Evolutionary conservation across 2,888 invertebrate species (phyloP), one percentile per base, ranked within the genome.

Genomic region (Doris montereyensis): DNA sequence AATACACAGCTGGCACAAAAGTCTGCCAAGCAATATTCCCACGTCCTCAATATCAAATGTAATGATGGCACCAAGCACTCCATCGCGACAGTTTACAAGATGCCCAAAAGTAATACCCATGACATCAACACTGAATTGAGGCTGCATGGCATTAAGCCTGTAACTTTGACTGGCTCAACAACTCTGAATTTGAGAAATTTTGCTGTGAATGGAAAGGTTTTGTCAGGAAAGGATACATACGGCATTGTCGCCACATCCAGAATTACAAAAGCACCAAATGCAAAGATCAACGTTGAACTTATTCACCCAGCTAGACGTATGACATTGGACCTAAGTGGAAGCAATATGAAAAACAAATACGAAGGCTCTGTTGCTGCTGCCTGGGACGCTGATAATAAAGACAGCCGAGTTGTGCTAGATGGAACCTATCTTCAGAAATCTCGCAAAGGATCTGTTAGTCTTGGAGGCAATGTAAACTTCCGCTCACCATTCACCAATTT

Each of bases 281-380:
- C 85, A 21, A 83, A 81, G 41, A 35, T 85, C 30, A 68, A 77
- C 17, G 30, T 84, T 10, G 85, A 87, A 28, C 13, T 85, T 2
- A 70, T 71, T 65, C 81, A 78, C 75, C 86, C 86, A 28, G 35
- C 82, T 2, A 81, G 86, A 75, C 82, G 80, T n/a, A 78, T 87
- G 13, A 81, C 79, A 13, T 78, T 84, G n/a, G 81, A 77, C 10
- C 62, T 85, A 8, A 85, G 83, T 41, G 82, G 81, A 0, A 82
- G n/a, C n/a, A n/a, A n/a, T n/a, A n/a, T n/a, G n/a, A n/a, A n/a
- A n/a, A n/a, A n/a, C n/a, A n/a, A n/a, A n/a, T n/a, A n/a, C n/a
- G n/a, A n/a, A n/a, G n/a, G n/a, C n/a, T n/a, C n/a, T n/a, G n/a
- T n/a, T n/a, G n/a, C n/a, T n/a, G n/a, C n/a, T n/a, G n/a, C n/a